These are phyloP conservation scores for Poeciliopsis paucimaculata DNA, from an alignment of 2,797 vertebrate species.

Conservation along the genomic window DNA sequence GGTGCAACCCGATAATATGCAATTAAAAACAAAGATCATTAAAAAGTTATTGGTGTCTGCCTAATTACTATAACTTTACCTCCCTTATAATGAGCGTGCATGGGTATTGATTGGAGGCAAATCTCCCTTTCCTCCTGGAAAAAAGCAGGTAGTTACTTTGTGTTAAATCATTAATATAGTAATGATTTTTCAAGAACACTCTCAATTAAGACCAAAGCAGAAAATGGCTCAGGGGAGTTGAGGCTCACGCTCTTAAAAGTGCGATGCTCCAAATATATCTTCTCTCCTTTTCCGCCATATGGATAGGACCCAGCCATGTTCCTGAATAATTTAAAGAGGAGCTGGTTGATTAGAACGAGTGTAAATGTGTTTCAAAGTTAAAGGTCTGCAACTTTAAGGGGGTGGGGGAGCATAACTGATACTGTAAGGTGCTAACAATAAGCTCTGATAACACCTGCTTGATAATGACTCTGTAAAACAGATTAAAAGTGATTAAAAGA, in stretches of 20 bases:
- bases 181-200: conserved; percentile 88
- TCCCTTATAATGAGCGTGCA: conserved; percentile 84
- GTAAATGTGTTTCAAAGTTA: conserved; percentile 66
- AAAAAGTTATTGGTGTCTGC: conserved; percentile 86
- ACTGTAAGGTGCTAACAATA: conserved; percentile 7
- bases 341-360: conserved; percentile 67
- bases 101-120: conserved; percentile 82
- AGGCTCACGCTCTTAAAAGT: conserved; percentile 80
- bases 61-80: conserved; percentile 88
- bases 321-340: conserved; percentile 73
- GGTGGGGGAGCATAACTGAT: conserved; percentile 34
- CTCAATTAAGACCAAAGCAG: conserved; percentile 85
- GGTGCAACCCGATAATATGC: conserved; percentile 80
- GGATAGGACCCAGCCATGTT: conserved; percentile 58
- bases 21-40: conserved; percentile 87
- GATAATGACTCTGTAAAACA: conserved; percentile 5
- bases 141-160: conserved; percentile 87
- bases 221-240: conserved; percentile 82
- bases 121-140: conserved; percentile 84
- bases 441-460: conserved; percentile 13
- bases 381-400: conserved; percentile 51
- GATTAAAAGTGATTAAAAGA: conserved; percentile 14
- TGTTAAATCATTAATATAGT: conserved; percentile 89
- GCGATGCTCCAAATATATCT: conserved; percentile 80
- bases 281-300: conserved; percentile 62